Base-by-base conservation (phyloP, 2,888 invertebrate species). In the Dasysyrphus tricinctus region DNA sequence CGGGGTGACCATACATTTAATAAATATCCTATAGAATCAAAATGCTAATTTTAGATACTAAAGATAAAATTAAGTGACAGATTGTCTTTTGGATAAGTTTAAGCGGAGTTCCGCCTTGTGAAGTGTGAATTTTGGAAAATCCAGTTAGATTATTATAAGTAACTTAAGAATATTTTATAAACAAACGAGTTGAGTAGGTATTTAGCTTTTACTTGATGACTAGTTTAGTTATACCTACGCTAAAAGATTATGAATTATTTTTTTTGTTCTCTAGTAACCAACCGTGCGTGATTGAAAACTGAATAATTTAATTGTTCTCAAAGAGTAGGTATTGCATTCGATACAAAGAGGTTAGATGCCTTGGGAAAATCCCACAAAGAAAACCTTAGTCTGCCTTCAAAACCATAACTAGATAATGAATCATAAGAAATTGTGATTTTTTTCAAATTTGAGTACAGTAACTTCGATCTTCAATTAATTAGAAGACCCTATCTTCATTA, bases 131-230 rank as follows among this genome's bases (percentile, higher is more conserved):
- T 65, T 61, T 47, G 44, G 44, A 54, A 61, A 75, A 69, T 51
- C 80, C 80, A 75, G 80, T 80, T 54, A 61, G 37, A 51, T 67
- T 67, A 51, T 67, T 67, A 51, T 32, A 54, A 24, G 12, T 29
- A 8, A 44, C 3, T 32, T 14, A 49, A 14, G 34, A 61, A 63
- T 67, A 49, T 29, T 39, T 51, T 29, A 69, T 54, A 69, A 69
- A 39, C 51, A 69, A 69, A 69, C 69, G 11, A 54, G 69, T 54
- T 69, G 19, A 39, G 42, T 61, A 29, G 54, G 51, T 54, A 24
- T 51, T 29, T 47, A 8, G 14, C 8, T 67, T 7, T n/a, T 42
- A 19, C 12, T 16, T 47, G 47, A 49, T 67, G 51, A 69, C 37
- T 69, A 14, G 39, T 39, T 59, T 19, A 34, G 57, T 9, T 34